phyloP scores from a whole-genome alignment of 2,888 invertebrate genomes.

The Arctia plantaginis region DNA sequence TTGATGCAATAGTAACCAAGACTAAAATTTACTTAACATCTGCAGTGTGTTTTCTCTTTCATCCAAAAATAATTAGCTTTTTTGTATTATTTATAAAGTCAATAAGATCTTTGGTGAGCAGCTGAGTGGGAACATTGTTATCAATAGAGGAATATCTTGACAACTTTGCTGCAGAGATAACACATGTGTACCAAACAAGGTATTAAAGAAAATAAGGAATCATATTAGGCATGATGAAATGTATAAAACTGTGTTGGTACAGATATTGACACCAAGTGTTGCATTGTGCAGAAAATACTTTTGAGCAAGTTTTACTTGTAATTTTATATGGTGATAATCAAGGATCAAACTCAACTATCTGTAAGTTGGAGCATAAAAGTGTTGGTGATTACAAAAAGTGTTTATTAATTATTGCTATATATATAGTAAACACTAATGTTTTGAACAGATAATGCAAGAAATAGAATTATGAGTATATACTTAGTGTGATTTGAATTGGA shows the following conservation, averaged over 20 bases:
- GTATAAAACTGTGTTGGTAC: background rate
- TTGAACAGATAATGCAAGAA: too few relatives aligned
- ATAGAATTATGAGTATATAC: too few relatives aligned
- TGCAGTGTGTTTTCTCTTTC: background rate
- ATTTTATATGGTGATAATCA: background rate
- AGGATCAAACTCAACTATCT: too few relatives aligned
- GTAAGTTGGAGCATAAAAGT: too few relatives aligned
- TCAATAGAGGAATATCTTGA: background rate
- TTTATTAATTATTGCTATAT: too few relatives aligned
- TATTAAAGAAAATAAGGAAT: background rate
- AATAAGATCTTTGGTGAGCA: background rate
- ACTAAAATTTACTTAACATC: background rate
- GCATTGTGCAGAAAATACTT: background rate
- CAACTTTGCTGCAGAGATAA: background rate
- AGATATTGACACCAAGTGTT: background rate
- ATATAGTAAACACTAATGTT: too few relatives aligned
- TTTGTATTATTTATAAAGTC: too few relatives aligned
- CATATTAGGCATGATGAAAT: background rate
- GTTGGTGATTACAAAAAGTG: too few relatives aligned
- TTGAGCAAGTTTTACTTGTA: background rate
- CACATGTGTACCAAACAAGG: background rate
- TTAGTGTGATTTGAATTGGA: too few relatives aligned
- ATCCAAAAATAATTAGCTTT: too few relatives aligned
- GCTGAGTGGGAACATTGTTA: background rate
- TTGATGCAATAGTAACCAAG: background rate